Conservation (phyloP, 2,797 vertebrate species). For the Thunnus albacares region DNA sequence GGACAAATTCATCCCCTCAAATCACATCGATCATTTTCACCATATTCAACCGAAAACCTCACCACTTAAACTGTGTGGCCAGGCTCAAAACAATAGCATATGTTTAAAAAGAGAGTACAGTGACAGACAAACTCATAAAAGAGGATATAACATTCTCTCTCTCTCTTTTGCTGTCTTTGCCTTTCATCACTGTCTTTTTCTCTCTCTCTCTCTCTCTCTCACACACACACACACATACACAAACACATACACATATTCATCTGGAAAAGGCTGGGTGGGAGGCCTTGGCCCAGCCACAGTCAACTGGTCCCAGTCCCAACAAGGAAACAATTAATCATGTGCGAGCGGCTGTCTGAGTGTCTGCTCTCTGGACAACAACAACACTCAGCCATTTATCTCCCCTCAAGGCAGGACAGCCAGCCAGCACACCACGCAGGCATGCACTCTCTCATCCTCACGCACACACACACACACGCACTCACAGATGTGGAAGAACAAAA, state of each 20-base stretch:
- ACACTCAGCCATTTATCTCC: slow-evolving; percentile 83
- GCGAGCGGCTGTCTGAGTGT: slow-evolving; percentile 86
- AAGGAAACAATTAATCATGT: slow-evolving; percentile 90
- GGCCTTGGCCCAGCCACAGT: slow-evolving; percentile 82
- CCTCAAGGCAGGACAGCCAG: slow-evolving; percentile 80
- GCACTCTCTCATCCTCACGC: slow-evolving; percentile 68
- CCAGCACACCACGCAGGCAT: slow-evolving; percentile 77
- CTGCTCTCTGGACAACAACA: slow-evolving; percentile 87
- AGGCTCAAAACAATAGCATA: slow-evolving; percentile 65
- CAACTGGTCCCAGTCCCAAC: slow-evolving; percentile 83
- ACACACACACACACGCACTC: slow-evolving; percentile 30
- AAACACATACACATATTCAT: slow-evolving; percentile 28
- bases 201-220: slow-evolving; percentile 30
- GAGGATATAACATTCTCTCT: slow-evolving; percentile 53
- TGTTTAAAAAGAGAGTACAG: slow-evolving; percentile 50
- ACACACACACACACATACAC: slow-evolving; percentile 26
- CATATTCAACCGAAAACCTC: slow-evolving; percentile 49
- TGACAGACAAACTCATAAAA: slow-evolving; percentile 72
- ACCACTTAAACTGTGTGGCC: slow-evolving; percentile 46
- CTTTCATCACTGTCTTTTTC: slow-evolving; percentile 60
- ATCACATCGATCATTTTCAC: slow-evolving; percentile 61
- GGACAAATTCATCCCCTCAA: slow-evolving; percentile 43
- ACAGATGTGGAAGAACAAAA: slow-evolving; percentile 1
- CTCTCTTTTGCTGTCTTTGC: slow-evolving; percentile 44
- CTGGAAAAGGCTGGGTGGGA: slow-evolving; percentile 77